Evolutionary conservation across 1,140 invertebrate genomes (phyloP).

Genomic region (Hylaeus volcanicus): DNA sequence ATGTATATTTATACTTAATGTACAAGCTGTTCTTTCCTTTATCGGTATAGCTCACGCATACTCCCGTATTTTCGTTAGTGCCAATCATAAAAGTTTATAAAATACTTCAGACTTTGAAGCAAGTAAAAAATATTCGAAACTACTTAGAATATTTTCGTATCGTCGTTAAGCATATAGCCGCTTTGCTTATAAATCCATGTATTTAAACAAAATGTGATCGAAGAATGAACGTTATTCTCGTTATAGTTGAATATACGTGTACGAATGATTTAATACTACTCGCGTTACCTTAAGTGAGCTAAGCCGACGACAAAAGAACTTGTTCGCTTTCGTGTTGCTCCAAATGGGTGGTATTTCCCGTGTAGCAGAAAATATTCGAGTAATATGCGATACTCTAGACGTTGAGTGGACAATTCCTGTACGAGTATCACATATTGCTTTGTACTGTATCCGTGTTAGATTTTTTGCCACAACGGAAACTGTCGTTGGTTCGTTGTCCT

Average conservation of each 20-base stretch:
- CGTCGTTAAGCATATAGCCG: constrained; percentile 26
- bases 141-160: constrained; percentile 14
- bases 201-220: constrained; percentile 12
- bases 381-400: constrained; percentile 50
- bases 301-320: constrained; percentile 41
- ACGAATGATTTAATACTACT: constrained; percentile 11
- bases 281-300: constrained; percentile 22
- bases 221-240: constrained; percentile 2
- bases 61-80: constrained; percentile 1
- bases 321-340: constrained; percentile 19
- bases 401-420: constrained; percentile 17
- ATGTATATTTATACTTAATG: constrained; percentile 46
- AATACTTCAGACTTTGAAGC: constrained; percentile 21
- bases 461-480: constrained; percentile 28
- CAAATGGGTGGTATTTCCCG: constrained; percentile 19
- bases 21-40: constrained; percentile 58
- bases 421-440: constrained; percentile 59
- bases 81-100: constrained; percentile 25
- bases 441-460: constrained; percentile 52
- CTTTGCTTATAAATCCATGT: constrained; percentile 26
- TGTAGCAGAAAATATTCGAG: constrained; percentile 40
- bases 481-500: constrained; percentile 28
- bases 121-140: constrained; percentile 38
- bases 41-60: constrained; percentile 47
- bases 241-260: background rate